phyloP scores from a whole-genome alignment of 2,797 vertebrate species.

The Cetoscarus ocellatus region DNA sequence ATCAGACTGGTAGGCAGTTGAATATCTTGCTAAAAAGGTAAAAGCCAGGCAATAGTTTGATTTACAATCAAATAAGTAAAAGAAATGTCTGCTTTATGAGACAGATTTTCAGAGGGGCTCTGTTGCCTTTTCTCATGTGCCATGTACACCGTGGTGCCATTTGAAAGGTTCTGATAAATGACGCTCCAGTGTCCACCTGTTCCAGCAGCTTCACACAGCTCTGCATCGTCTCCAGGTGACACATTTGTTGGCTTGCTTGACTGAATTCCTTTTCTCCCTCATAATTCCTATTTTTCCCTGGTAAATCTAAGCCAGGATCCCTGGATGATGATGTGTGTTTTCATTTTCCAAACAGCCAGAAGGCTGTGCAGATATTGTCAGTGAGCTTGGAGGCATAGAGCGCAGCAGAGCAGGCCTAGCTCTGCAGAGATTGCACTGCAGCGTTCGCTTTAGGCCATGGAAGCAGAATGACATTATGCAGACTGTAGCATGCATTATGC shows the following conservation, averaged over 20 bases:
- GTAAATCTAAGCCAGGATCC: slow-evolving; percentile 30
- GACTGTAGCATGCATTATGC: slow-evolving; percentile 49
- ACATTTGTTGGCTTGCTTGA: slow-evolving; percentile 18
- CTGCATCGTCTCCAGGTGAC: neutral
- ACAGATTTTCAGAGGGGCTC: slow-evolving; percentile 10
- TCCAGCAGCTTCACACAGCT: slow-evolving; percentile 3
- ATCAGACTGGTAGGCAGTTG: too few relatives aligned
- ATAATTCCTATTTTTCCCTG: slow-evolving; percentile 11
- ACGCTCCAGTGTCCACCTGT: slow-evolving; percentile 2
- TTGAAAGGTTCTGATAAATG: slow-evolving; percentile 36
- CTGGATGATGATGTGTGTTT: slow-evolving; percentile 57
- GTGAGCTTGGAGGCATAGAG: slow-evolving; percentile 52
- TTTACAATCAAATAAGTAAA: too few relatives aligned
- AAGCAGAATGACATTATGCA: slow-evolving; percentile 59
- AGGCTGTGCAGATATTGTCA: slow-evolving; percentile 65
- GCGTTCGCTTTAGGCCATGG: slow-evolving; percentile 52
- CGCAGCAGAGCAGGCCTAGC: slow-evolving; percentile 32
- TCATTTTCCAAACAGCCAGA: slow-evolving; percentile 64
- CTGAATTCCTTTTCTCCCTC: slow-evolving; percentile 28
- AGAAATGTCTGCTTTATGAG: neutral
- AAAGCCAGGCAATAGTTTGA: too few relatives aligned
- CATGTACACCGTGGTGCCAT: slow-evolving; percentile 8
- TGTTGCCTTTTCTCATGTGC: slow-evolving; percentile 19
- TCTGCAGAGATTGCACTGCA: slow-evolving; percentile 60
- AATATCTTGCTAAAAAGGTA: too few relatives aligned